Base-by-base conservation (phyloP, 1,140 invertebrate genomes). In the Solen grandis region DNA sequence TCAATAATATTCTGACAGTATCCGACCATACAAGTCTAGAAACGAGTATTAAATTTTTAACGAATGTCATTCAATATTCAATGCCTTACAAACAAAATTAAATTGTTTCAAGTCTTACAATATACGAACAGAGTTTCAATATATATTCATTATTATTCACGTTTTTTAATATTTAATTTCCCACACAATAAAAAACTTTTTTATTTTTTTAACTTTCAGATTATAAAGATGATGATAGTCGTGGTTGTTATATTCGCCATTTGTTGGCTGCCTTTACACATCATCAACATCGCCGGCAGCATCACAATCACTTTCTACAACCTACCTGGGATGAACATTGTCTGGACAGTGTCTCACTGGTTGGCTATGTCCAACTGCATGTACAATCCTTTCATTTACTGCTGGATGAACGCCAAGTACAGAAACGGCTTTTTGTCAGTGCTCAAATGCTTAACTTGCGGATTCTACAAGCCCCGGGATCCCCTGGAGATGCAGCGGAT, bases 371-470 rank as follows among this genome's bases (percentile, higher is more conserved):
- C 96, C 19, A 97, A 98, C 89, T 94, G 95, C 70, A 97, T 96
- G 92, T 98, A 97, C 94, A 98, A 98, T 92, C 97, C 97, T 0
- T 94, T 98, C 72, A 97, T 98, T 86, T 97, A 97, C 91, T 97
- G 96, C 90, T 97, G 96, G 94, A 97, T 97, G 96, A 97, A 97
- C 90, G 94, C 95, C 0, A 93, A 95, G 33, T 97, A 96, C 89
- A 93, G 96, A 16, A 86, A 88, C 25, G 93, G 93, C 35, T 93
- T 93, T 84, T 41, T 76, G 10, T 73, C 69, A 68, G 85, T 85
- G 1, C 80, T 88, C 33, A 82, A 70, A 29, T 82, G 81, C 46
- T 77, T 84, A 29, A 82, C 82, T 1, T 87, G 85, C 72, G 84
- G 85, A 62, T 72, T 84, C n/a, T 54, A 80, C 3, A 81, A 82